These are phyloP conservation scores for Oreochromis spilurus DNA, from an alignment of 2,113 vertebrate genomes.

Conservation along the genomic window DNA sequence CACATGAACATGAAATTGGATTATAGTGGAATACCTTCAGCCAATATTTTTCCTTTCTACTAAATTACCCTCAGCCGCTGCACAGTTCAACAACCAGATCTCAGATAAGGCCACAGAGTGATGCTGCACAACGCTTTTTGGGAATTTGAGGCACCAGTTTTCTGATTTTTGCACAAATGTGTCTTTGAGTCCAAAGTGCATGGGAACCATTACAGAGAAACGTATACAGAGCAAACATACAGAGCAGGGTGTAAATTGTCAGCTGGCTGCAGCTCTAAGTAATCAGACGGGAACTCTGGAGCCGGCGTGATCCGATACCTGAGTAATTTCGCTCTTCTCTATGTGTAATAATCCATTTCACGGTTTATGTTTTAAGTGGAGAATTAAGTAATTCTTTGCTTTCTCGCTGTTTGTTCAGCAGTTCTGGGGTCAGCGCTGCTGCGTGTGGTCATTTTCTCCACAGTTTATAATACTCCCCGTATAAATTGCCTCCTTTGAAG, in stretches of 20 bases:
- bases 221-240: slow-evolving; percentile 47
- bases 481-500: slow-evolving; percentile 49
- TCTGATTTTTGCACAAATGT: slow-evolving; percentile 26
- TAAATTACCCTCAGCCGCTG: slow-evolving; percentile 37
- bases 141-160: slow-evolving; percentile 1
- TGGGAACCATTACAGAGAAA: slow-evolving; percentile 61
- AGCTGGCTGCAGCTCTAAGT: slow-evolving; percentile 23
- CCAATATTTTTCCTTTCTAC: slow-evolving; percentile 45
- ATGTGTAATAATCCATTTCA: slow-evolving; percentile 49
- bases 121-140: slow-evolving; percentile 17
- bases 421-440: slow-evolving; percentile 39
- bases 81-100: slow-evolving; percentile 43
- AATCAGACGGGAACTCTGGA: slow-evolving; percentile 27
- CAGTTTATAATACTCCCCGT: slow-evolving; percentile 10
- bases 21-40: slow-evolving; percentile 35
- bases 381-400: slow-evolving; percentile 50
- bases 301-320: slow-evolving; percentile 33
- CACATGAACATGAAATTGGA: slow-evolving; percentile 44
- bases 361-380: slow-evolving; percentile 48
- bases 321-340: slow-evolving; percentile 28
- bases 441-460: slow-evolving; percentile 52
- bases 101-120: slow-evolving; percentile 33
- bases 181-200: slow-evolving; percentile 44
- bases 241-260: slow-evolving; percentile 31
- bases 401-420: slow-evolving; percentile 51